Evolutionary conservation across 2,888 invertebrate genomes (phyloP).

Genomic region (Eilema caniola): DNA sequence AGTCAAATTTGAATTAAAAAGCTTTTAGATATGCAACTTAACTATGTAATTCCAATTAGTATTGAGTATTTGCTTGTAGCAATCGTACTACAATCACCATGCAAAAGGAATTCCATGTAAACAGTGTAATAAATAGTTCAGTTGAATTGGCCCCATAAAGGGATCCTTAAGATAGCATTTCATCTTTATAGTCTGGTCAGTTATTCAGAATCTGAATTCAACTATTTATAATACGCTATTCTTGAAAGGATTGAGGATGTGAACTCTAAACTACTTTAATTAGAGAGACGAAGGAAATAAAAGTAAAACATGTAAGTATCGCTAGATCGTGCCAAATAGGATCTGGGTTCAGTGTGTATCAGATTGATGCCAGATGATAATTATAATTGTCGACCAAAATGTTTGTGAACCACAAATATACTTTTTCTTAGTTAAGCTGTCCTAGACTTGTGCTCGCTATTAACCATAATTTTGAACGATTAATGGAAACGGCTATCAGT

Average conservation of each 20-base stretch:
- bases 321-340: not conserved
- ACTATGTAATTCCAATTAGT: constrained; percentile 10
- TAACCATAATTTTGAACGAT: not conserved
- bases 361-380: not conserved
- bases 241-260: not conserved
- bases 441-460: not conserved
- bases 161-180: not conserved
- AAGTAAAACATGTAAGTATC: not conserved
- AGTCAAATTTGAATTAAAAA: constrained; percentile 25
- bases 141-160: not conserved
- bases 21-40: constrained; percentile 20
- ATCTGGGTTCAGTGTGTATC: not conserved
- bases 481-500: not conserved
- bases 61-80: constrained; percentile 15
- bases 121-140: not conserved
- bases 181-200: not conserved
- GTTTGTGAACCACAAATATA: not conserved
- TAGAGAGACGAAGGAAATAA: not conserved
- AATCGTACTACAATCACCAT: constrained; percentile 10
- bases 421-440: not conserved
- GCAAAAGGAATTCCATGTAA: constrained; percentile 3
- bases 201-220: not conserved
- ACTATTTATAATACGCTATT: not conserved
- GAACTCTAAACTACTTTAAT: not conserved
- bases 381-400: not conserved